Conservation (phyloP, 2,113 vertebrate genomes). For the Micromys minutus region DNA sequence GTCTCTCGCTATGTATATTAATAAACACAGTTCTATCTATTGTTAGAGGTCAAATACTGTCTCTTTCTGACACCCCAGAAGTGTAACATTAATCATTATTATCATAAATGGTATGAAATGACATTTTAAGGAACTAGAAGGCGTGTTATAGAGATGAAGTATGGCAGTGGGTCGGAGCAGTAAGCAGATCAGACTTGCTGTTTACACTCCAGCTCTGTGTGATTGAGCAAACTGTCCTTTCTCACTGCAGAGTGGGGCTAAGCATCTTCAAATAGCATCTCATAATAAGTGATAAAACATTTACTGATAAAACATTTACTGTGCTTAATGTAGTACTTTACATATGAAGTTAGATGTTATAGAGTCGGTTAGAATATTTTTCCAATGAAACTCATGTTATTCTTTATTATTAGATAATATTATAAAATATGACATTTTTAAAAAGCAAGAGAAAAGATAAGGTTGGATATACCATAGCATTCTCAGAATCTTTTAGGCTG, state of each 20-base stretch:
- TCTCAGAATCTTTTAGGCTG: neutral
- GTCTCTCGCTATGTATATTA: neutral
- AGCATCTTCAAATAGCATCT: neutral
- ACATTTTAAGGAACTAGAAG: neutral
- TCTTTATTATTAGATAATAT: neutral
- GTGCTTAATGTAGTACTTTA: neutral
- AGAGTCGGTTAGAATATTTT: slow-evolving; percentile 6
- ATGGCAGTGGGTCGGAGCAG: neutral
- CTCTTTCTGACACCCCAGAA: neutral
- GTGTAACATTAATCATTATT: neutral
- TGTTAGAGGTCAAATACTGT: neutral
- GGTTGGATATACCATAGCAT: neutral
- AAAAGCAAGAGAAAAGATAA: slow-evolving; percentile 18
- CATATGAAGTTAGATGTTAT: neutral
- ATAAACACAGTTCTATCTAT: neutral
- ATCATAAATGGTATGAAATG: slow-evolving; percentile 37
- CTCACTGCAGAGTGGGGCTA: slow-evolving; percentile 32
- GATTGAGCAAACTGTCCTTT: neutral
- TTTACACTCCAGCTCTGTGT: neutral
- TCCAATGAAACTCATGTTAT: neutral
- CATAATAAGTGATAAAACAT: neutral
- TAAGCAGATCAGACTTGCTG: neutral
- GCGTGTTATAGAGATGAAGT: neutral
- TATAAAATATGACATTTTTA: slow-evolving; percentile 26
- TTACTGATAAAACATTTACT: neutral